These are phyloP conservation scores for Parnassius apollo DNA, from an alignment of 2,888 invertebrate genomes.

Conservation along the genomic window DNA sequence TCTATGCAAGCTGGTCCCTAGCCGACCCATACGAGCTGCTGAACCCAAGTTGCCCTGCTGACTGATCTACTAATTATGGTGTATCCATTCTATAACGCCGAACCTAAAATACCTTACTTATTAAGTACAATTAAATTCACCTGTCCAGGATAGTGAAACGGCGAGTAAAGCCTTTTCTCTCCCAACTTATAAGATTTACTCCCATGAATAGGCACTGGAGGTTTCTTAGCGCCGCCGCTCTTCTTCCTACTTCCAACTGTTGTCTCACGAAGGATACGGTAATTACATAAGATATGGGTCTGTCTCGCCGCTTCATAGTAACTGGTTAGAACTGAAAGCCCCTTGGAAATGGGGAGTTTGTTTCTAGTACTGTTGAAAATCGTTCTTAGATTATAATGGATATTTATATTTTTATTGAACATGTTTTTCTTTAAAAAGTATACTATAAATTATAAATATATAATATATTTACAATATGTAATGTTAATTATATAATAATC, in stretches of 20 bases:
- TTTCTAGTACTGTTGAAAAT: slow-evolving; percentile 32
- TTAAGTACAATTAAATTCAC: slow-evolving; percentile 40
- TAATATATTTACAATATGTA: no score
- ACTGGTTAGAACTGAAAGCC: slow-evolving; percentile 29
- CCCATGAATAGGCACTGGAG: slow-evolving; percentile 46
- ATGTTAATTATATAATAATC: no score
- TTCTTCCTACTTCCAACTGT: slow-evolving; percentile 29
- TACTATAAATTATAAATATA: no score
- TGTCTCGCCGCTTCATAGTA: slow-evolving; percentile 22
- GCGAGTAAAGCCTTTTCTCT: slow-evolving; percentile 57
- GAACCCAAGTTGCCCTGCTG: no score
- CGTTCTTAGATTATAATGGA: not conserved
- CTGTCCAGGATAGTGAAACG: slow-evolving; percentile 60
- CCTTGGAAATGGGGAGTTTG: slow-evolving; percentile 36
- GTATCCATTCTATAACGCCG: no score
- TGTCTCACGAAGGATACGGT: slow-evolving; percentile 19
- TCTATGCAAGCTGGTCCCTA: no score
- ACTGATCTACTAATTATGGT: no score
- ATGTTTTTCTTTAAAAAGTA: no score
- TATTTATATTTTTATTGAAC: no score
- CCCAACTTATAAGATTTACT: slow-evolving; percentile 39
- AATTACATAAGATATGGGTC: not conserved
- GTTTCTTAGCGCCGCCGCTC: slow-evolving; percentile 39
- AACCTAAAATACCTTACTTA: no score
- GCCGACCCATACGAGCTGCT: no score